These are phyloP conservation scores for Erethizon dorsatum DNA, from an alignment of 2,797 vertebrate genomes.

Conservation along the genomic window DNA sequence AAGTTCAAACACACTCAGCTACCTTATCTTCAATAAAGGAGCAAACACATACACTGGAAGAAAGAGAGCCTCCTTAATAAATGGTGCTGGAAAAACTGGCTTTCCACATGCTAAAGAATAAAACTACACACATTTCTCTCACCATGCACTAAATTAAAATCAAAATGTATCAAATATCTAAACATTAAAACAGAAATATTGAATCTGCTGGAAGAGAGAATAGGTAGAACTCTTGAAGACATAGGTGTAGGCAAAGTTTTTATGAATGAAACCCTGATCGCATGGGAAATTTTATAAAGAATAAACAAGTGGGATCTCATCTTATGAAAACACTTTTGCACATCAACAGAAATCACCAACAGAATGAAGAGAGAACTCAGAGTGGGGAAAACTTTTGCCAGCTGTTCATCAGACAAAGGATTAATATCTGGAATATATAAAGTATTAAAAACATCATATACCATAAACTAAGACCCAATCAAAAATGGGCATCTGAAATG, in stretches of 20 bases:
- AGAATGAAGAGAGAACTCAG: background rate
- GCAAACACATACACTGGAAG: background rate
- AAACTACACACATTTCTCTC: background rate
- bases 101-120: background rate
- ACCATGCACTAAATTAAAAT: background rate
- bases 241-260: background rate
- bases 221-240: background rate
- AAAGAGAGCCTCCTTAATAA: background rate
- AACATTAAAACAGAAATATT: background rate
- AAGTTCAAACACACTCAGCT: background rate
- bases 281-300: background rate
- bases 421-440: background rate
- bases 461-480: background rate
- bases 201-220: background rate
- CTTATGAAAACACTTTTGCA: no score
- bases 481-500: background rate
- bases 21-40: background rate
- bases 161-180: background rate
- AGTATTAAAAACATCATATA: background rate
- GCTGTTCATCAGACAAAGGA: background rate
- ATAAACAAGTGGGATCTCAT: background rate
- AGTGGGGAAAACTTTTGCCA: background rate
- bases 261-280: background rate
- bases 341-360: background rate
- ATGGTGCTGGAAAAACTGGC: background rate